Evolutionary conservation across 2,888 invertebrate genomes (phyloP), one percentile per base, ranked within the genome.

Genomic region (Drosophila basisetae): DNA sequence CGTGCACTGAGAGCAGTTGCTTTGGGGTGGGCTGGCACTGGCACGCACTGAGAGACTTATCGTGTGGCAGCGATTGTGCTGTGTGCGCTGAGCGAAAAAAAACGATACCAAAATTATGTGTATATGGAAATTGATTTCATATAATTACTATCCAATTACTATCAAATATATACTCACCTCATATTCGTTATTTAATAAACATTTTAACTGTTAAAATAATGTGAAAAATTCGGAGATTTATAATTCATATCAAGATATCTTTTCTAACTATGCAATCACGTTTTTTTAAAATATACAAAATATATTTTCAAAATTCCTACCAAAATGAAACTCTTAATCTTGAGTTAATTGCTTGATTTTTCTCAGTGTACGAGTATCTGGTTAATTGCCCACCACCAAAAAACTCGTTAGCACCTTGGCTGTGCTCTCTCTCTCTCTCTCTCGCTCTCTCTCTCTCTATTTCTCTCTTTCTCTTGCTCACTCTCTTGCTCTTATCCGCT

Each of bases 361-460:
- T 59, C 25, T 7, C 60, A 68, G 80, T 78, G 78, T 28, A 71
- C n/a, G 25, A 25, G 35, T 22, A 58, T 47, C 39, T 30, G 30
- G 64, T 68, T 74, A 79, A 79, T 68, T 80, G 61, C 68, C 66
- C 77, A 67, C 74, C 83, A 76, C 74, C 73, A 73, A 59, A 65
- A 49, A 55, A 47, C 43, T 68, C 69, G 66, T 63, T 73, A 65
- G 63, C 75, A 71, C 77, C 68, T 68, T 43, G 54, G 22, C 37
- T 30, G 58, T 53, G 65, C 72, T 78, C 82, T 55, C 30, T 28
- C 62, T 56, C 59, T 49, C 59, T 47, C 63, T 59, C 54, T 53
- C 60, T 43, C 68, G 61, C 31, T 30, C 61, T 58, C 60, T 52
- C 58, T 43, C 61, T 59, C 56, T 54, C 60, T 9, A 9, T 9